These are phyloP conservation scores for Tetramorium simillimum DNA, from an alignment of 1,140 invertebrate species.

Conservation along the genomic window DNA sequence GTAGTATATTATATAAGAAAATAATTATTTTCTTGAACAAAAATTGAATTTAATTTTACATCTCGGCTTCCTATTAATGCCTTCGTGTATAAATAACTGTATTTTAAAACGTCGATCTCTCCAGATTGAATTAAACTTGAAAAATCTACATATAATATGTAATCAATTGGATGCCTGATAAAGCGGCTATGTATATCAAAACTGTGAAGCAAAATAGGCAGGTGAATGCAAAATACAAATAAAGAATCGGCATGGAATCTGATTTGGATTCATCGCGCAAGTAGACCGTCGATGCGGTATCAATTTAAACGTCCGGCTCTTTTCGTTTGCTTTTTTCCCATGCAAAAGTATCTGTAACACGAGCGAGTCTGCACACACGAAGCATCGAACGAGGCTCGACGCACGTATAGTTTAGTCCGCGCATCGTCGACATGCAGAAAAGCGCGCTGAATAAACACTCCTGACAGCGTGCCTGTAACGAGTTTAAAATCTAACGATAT, in stretches of 20 bases:
- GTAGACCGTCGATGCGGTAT: slow-evolving; percentile 58
- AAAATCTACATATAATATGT: not conserved
- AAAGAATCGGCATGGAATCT: slow-evolving; percentile 65
- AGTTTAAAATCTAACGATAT: slow-evolving; percentile 70
- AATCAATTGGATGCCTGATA: not conserved
- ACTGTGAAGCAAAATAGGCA: slow-evolving; percentile 44
- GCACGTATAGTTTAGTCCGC: slow-evolving; percentile 62
- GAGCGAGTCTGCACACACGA: slow-evolving; percentile 36
- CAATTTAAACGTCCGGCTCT: slow-evolving; percentile 50
- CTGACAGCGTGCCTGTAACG: slow-evolving; percentile 63
- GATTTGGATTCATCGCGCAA: slow-evolving; percentile 71
- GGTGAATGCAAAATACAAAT: slow-evolving; percentile 66
- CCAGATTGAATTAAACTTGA: not conserved
- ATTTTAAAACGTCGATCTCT: not conserved
- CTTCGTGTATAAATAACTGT: not conserved
- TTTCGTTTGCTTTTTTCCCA: not conserved
- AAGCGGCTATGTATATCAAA: slow-evolving; percentile 16
- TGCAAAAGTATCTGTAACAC: slow-evolving; percentile 46
- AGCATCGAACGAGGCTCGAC: slow-evolving; percentile 43
- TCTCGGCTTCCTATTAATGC: not conserved
- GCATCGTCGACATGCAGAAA: slow-evolving; percentile 66
- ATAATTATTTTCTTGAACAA: not conserved
- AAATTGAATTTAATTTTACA: not conserved
- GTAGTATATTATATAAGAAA: not conserved
- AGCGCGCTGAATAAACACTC: slow-evolving; percentile 73